phyloP scores from a whole-genome alignment of 2,113 vertebrate species.

The Phylloscopus trochilus region DNA sequence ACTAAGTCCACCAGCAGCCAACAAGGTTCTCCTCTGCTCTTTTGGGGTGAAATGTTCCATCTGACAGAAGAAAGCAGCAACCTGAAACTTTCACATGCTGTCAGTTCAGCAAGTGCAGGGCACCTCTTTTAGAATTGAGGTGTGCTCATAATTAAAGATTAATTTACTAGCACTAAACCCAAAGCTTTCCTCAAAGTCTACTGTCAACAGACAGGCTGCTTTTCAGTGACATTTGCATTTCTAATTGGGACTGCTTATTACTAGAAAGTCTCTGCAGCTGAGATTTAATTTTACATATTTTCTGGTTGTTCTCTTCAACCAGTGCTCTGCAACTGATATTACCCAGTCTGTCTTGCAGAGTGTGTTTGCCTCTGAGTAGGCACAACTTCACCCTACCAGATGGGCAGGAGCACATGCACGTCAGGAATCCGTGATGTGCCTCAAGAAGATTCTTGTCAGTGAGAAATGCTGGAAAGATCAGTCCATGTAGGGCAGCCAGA shows the following conservation, averaged over 20 bases:
- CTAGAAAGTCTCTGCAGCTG: conserved; percentile 19
- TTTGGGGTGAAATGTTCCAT: not conserved
- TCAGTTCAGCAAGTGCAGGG: not conserved
- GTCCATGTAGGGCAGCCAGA: not conserved
- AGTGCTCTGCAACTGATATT: not conserved
- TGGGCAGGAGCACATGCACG: not conserved
- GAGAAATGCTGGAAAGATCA: not conserved
- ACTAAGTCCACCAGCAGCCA: not conserved
- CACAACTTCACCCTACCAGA: not conserved
- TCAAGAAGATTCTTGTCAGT: not conserved
- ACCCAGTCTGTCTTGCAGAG: not conserved
- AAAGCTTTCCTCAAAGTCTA: conserved; percentile 44
- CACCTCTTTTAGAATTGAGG: not conserved
- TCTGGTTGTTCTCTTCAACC: not conserved
- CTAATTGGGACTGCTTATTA: conserved; percentile 50
- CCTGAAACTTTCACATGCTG: not conserved
- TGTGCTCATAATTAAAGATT: conserved; percentile 39
- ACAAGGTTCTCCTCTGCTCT: not conserved
- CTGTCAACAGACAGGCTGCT: conserved; percentile 45
- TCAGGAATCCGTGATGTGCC: not conserved
- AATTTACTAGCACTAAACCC: conserved; percentile 38
- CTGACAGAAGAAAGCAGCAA: not conserved
- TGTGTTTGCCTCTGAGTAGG: not conserved
- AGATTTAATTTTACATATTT: conserved; percentile 15
- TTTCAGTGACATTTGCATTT: conserved; percentile 53